Conservation (phyloP, 2,888 invertebrate species). For the Machimus atricapillus region DNA sequence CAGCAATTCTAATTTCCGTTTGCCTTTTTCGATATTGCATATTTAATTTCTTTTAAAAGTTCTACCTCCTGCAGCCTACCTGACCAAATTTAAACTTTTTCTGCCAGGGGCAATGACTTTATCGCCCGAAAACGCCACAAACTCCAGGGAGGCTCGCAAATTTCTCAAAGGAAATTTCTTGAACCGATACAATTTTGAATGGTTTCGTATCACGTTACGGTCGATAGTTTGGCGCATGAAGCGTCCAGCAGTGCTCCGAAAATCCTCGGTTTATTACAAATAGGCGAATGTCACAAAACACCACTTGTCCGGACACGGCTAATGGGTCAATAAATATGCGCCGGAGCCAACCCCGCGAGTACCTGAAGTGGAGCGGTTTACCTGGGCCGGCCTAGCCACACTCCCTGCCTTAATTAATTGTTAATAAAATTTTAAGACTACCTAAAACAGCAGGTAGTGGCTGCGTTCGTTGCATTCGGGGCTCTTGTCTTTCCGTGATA, state of each 20-base stretch:
- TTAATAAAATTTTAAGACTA: slow-evolving; percentile 28
- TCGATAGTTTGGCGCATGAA: neutral
- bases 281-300: neutral
- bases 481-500: slow-evolving; percentile 10
- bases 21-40: neutral
- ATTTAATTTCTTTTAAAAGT: neutral
- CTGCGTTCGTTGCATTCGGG: neutral
- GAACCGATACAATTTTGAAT: neutral
- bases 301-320: neutral
- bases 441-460: neutral
- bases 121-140: neutral
- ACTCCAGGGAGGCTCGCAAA: neutral
- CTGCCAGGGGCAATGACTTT: neutral
- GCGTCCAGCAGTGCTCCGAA: neutral
- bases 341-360: neutral
- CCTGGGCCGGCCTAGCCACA: neutral
- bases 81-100: neutral
- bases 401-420: slow-evolving; percentile 1
- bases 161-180: neutral
- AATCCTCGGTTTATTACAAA: neutral
- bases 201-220: neutral
- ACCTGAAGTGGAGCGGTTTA: neutral
- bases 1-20: no score
- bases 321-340: neutral
- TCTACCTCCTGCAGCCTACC: neutral